Base-by-base conservation (phyloP, 2,797 vertebrate genomes). In the Pangasius djambal region DNA sequence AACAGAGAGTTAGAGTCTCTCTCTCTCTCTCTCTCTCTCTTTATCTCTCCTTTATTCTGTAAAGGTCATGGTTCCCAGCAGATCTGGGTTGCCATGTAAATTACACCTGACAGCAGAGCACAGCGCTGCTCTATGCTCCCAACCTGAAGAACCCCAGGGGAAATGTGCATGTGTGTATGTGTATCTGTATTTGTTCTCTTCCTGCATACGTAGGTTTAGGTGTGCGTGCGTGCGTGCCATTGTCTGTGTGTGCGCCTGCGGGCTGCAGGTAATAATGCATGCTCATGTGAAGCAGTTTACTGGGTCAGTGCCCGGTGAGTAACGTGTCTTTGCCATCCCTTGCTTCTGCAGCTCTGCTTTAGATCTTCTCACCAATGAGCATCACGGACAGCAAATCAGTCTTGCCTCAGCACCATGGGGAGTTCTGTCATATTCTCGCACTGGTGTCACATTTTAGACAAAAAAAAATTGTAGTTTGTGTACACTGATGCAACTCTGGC, bases 401-500 rank as follows among this genome's bases (percentile, higher is more conserved):
- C 65, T 63, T 88, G 83, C 52, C 37, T 92, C 88, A 88, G 91
- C 77, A 86, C 88, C 84, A 77, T 1, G 52, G 87, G 86, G 72
- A 92, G 87, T 18, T 48, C 65, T 85, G 75, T 89, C 84, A 87
- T 63, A 77, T 69, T 31, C 81, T 79, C 37, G 28, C 63, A 70
- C 89, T 20, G 22, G 72, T 85, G 86, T 89, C 86, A 89, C 89
- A 90, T 88, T 88, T 90, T 86, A 88, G 86, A 85, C 75, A 89
- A 84, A 69, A 87, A 79, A 79, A 59, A 79, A 55, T 34, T 81
- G 57, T 89, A 85, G 88, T 89, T 88, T 83, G 84, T 91, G 89
- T 88, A 89, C 82, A 88, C 89, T 91, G 91, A 92, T 87, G 90
- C 91, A 92, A 92, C 85, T 89, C 88, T 86, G 85, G 86, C 90